These are phyloP conservation scores for Scolopax rusticola DNA, from an alignment of 2,797 vertebrate species.

Conservation along the genomic window DNA sequence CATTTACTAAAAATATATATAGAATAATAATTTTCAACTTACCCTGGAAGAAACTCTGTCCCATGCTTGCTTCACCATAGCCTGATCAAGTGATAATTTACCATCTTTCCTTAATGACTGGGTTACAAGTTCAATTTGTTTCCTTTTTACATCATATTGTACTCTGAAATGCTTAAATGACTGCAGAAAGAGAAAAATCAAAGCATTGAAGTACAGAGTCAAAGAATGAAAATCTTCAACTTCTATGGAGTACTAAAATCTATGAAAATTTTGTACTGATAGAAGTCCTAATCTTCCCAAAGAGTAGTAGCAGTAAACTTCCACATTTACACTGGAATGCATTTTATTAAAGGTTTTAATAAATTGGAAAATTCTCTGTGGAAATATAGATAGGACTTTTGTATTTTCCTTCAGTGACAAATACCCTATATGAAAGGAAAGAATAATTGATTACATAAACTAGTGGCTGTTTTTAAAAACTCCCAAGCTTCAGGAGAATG, in stretches of 20 bases:
- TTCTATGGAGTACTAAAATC: neutral
- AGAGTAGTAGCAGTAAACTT: neutral
- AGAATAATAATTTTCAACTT: slow-evolving; percentile 58
- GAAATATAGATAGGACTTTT: neutral
- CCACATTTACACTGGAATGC: neutral
- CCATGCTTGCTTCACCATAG: slow-evolving; percentile 95
- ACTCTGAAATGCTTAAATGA: slow-evolving; percentile 89
- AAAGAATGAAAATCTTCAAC: neutral
- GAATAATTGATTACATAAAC: neutral
- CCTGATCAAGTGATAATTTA: slow-evolving; percentile 95
- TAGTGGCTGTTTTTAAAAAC: neutral
- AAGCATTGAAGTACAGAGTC: neutral
- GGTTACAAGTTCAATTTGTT: slow-evolving; percentile 86
- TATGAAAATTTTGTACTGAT: neutral
- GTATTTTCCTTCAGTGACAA: neutral
- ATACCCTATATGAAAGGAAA: neutral
- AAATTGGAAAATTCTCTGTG: neutral
- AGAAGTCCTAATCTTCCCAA: neutral
- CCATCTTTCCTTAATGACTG: slow-evolving; percentile 92
- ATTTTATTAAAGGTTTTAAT: neutral
- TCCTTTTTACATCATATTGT: slow-evolving; percentile 90
- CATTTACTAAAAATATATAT: neutral
- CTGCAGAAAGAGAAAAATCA: slow-evolving; percentile 77
- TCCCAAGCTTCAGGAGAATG: neutral
- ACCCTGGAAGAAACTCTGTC: slow-evolving; percentile 91